These are phyloP conservation scores for Heteronetta atricapilla DNA, from an alignment of 2,113 vertebrate genomes.

Conservation along the genomic window DNA sequence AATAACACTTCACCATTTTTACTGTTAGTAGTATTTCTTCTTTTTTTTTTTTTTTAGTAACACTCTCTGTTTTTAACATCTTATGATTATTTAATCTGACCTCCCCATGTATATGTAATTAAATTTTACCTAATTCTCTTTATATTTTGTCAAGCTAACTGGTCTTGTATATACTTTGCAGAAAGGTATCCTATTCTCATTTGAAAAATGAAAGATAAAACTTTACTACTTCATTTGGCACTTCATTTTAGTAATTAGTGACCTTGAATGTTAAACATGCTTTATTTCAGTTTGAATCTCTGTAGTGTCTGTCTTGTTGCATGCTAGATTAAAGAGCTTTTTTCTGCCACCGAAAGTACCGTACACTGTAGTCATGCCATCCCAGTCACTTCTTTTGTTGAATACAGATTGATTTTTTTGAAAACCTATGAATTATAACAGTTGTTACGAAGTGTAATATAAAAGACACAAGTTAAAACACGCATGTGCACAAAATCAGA, in stretches of 20 bases:
- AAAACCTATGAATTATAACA: neutral
- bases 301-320: neutral
- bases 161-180: neutral
- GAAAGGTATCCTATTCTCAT: neutral
- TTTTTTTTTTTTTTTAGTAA: neutral
- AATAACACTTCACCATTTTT: neutral
- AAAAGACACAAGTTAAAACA: neutral
- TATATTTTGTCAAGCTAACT: neutral
- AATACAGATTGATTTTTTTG: neutral
- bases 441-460: neutral
- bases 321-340: neutral
- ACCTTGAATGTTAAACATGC: neutral
- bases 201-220: neutral
- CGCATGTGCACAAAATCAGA: neutral
- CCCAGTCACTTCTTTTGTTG: neutral
- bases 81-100: neutral
- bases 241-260: neutral
- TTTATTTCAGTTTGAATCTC: neutral
- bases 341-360: neutral
- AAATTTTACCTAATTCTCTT: neutral
- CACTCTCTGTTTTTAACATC: neutral
- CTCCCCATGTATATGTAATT: neutral
- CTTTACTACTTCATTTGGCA: neutral
- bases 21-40: neutral
- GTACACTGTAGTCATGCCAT: neutral